These are phyloP conservation scores for Tipula lateralis DNA, from an alignment of 2,888 invertebrate genomes.

Conservation along the genomic window DNA sequence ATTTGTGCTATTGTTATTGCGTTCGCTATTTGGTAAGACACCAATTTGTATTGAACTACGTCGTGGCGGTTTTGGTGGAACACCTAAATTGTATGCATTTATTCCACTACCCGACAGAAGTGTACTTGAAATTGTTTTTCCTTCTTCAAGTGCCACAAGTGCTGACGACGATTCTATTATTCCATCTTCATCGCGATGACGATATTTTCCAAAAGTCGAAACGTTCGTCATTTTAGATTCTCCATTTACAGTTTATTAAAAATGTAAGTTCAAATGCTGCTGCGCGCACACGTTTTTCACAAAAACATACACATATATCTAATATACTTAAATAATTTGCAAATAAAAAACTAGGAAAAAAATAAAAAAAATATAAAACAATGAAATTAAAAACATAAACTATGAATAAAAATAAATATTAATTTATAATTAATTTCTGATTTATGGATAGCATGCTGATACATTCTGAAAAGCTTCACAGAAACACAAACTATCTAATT, in stretches of 20 bases:
- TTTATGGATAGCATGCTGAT: neutral
- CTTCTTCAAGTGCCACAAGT: slow-evolving; percentile 46
- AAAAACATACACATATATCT: neutral
- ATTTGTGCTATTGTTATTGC: neutral
- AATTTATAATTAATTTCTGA: neutral
- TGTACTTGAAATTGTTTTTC: slow-evolving; percentile 36
- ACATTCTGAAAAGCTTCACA: neutral
- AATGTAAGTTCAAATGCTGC: neutral
- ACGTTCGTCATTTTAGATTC: slow-evolving; percentile 42
- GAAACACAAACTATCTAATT: neutral
- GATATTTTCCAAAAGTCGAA: slow-evolving; percentile 46
- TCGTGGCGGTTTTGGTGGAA: slow-evolving; percentile 44
- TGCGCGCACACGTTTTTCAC: neutral
- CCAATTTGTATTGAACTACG: slow-evolving; percentile 47
- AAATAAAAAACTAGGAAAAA: neutral
- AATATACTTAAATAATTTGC: neutral
- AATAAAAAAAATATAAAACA: neutral
- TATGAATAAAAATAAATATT: neutral
- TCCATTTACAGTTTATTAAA: neutral
- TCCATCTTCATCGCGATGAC: slow-evolving; percentile 43
- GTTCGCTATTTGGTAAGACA: slow-evolving; percentile 35
- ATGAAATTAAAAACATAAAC: neutral
- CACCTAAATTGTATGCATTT: neutral
- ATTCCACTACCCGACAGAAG: neutral
- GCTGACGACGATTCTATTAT: slow-evolving; percentile 44